phyloP scores from a whole-genome alignment of 1,140 invertebrate species.

The Colletes latitarsis region DNA sequence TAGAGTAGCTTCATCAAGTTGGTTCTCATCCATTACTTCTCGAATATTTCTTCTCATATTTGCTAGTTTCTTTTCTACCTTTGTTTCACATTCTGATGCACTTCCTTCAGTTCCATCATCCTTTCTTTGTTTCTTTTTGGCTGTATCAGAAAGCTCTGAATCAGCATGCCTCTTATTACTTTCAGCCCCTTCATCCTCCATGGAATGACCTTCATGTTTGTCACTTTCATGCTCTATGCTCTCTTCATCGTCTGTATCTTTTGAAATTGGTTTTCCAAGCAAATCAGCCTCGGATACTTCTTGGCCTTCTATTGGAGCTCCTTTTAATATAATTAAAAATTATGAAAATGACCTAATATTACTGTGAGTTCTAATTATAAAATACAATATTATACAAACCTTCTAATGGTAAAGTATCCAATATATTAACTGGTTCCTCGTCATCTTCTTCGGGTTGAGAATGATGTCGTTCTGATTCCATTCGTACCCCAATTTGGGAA shows the following conservation, averaged over 20 bases:
- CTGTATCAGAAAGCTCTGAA: conserved; percentile 69
- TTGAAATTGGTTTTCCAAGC: conserved; percentile 72
- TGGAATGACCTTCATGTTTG: conserved; percentile 68
- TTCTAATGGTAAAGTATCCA: conserved; percentile 79
- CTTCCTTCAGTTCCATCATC: conserved; percentile 73
- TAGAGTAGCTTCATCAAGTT: conserved; percentile 95
- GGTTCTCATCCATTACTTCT: conserved; percentile 95
- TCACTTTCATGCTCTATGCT: conserved; percentile 74
- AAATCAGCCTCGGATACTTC: conserved; percentile 78
- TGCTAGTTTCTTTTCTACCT: conserved; percentile 84
- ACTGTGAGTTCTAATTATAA: conserved; percentile 3
- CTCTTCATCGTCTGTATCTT: conserved; percentile 76
- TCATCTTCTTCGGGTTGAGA: conserved; percentile 71
- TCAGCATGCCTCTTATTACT: conserved; percentile 71
- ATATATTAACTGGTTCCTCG: conserved; percentile 76
- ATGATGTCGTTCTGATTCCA: conserved; percentile 70
- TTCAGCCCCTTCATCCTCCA: conserved; percentile 71
- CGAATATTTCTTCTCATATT: conserved; percentile 92
- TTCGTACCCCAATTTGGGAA: conserved; percentile 77
- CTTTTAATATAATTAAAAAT: conserved; percentile 53
- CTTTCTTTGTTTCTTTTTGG: conserved; percentile 74
- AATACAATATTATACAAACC: conserved; percentile 60
- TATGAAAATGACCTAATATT: conserved; percentile 18
- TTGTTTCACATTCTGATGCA: conserved; percentile 75
- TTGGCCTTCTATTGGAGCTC: conserved; percentile 78